phyloP scores from a whole-genome alignment of 2,797 vertebrate species.

The Phoxinus dragarum region DNA sequence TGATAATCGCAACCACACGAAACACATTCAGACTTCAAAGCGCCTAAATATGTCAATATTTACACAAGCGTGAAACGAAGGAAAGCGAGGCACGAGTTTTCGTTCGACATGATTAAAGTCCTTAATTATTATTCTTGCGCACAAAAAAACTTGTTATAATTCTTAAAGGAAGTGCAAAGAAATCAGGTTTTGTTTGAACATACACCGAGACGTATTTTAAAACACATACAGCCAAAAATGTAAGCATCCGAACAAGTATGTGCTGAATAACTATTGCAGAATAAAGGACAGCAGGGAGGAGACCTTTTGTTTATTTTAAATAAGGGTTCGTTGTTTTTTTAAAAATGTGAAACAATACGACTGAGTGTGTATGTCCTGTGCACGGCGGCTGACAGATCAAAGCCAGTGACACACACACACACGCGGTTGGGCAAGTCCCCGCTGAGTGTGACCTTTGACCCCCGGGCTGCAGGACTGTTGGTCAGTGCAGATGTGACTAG shows the following conservation, averaged over 20 bases:
- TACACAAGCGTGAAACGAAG: conserved; percentile 45
- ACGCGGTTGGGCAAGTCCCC: conserved; percentile 17
- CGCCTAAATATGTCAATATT: conserved; percentile 62
- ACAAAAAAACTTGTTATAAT: neutral
- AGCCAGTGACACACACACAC: neutral
- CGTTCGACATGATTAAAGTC: conserved; percentile 20
- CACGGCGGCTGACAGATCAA: conserved; percentile 15
- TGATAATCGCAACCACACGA: conserved; percentile 66
- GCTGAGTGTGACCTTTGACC: conserved; percentile 46
- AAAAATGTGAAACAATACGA: conserved; percentile 24
- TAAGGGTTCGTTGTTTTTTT: conserved; percentile 19
- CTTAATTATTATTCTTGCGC: neutral
- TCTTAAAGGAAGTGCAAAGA: neutral
- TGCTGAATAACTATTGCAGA: neutral
- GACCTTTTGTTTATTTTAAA: conserved; percentile 24
- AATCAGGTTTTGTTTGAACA: neutral
- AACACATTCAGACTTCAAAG: conserved; percentile 58
- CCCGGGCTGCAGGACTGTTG: conserved; percentile 14
- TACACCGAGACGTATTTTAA: neutral
- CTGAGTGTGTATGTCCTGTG: conserved; percentile 1
- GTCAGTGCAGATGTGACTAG: conserved; percentile 52
- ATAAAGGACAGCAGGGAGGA: conserved; percentile 10
- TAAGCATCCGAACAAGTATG: neutral
- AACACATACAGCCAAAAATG: neutral
- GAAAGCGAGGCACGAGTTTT: conserved; percentile 22